These are phyloP conservation scores for Bibio marci DNA, from an alignment of 2,888 invertebrate genomes.

Conservation along the genomic window DNA sequence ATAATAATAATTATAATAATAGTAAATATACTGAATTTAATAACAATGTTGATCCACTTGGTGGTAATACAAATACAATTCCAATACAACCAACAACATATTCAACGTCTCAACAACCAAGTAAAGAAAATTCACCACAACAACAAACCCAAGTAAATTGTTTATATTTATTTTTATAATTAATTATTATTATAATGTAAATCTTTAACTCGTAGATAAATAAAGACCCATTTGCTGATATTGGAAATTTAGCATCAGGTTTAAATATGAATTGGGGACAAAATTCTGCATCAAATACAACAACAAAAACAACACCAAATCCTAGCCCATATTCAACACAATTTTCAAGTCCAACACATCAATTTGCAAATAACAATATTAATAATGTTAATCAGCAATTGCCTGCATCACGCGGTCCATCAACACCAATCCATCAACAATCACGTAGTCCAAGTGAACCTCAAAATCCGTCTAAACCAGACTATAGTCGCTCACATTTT, in stretches of 20 bases:
- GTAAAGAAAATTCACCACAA: constrained; percentile 32
- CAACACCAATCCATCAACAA: constrained; percentile 22
- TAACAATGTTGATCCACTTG: background rate
- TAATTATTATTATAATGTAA: too few species aligned
- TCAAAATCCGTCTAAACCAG: constrained; percentile 20
- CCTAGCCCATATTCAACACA: constrained; percentile 25
- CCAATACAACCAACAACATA: constrained; percentile 12
- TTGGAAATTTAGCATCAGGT: constrained; percentile 34
- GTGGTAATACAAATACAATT: background rate
- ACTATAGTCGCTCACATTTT: constrained; percentile 54
- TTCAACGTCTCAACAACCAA: constrained; percentile 28
- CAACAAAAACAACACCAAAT: constrained; percentile 23
- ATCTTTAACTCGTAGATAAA: too few species aligned
- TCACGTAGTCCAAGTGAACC: constrained; percentile 12
- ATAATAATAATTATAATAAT: too few species aligned
- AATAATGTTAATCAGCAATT: background rate
- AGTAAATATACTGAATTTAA: background rate
- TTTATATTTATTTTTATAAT: background rate
- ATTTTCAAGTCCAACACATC: constrained; percentile 28
- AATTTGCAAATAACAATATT: constrained; percentile 6
- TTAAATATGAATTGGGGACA: constrained; percentile 27
- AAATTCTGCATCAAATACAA: constrained; percentile 19
- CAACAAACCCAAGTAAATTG: constrained; percentile 15
- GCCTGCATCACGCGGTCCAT: constrained; percentile 1
- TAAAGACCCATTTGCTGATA: constrained; percentile 58